phyloP scores from a whole-genome alignment of 2,113 vertebrate genomes.

The Pluvialis apricaria region DNA sequence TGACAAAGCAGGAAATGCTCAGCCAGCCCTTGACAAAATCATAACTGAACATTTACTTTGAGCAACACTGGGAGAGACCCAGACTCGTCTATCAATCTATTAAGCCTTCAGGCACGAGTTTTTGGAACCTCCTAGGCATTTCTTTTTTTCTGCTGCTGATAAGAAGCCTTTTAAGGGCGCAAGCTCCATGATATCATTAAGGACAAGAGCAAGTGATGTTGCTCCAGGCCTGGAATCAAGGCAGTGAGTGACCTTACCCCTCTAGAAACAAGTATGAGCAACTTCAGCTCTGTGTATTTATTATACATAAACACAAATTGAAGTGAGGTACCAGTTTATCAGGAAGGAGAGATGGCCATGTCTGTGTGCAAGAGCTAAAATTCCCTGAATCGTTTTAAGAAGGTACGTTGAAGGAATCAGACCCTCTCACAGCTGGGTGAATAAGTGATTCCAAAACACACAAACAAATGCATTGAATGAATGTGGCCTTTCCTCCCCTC shows the following conservation, averaged over 20 bases:
- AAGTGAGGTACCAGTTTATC: neutral
- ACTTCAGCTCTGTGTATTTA: neutral
- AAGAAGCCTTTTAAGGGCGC: neutral
- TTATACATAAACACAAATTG: neutral
- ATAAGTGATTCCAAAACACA: neutral
- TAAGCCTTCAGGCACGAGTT: neutral
- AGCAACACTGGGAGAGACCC: neutral
- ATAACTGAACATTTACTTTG: neutral
- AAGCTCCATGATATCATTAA: neutral
- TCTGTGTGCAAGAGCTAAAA: neutral
- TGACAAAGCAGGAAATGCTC: conserved; percentile 30
- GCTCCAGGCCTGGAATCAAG: neutral
- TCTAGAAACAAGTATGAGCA: neutral
- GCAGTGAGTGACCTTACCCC: neutral
- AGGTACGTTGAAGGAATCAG: neutral
- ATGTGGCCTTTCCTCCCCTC: neutral
- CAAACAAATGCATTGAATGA: neutral
- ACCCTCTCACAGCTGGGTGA: neutral
- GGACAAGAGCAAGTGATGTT: neutral
- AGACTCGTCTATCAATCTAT: conserved; percentile 29
- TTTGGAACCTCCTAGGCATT: conserved; percentile 1
- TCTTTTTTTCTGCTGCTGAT: conserved; percentile 9
- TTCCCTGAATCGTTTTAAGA: neutral
- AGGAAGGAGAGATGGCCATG: neutral
- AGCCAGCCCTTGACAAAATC: neutral